A percentile compares a stretch with the other conserved stretches of the same genome.
Evolutionary conservation across 2,888 invertebrate genomes (phyloP).

Genomic region (Cryptophagus acutangulus): DNA sequence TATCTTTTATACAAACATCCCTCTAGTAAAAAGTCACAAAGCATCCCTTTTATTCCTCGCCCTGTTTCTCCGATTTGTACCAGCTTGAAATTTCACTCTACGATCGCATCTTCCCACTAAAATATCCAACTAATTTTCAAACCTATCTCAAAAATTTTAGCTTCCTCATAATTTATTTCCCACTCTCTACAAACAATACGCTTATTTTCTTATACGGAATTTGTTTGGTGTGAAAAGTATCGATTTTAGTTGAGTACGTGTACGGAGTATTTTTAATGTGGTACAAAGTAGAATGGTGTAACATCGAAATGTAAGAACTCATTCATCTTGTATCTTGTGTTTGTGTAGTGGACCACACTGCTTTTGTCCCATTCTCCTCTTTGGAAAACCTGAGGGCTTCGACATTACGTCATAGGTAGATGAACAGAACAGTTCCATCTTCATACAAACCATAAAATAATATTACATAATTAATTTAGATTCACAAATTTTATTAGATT

Average conservation of each 20-base stretch:
- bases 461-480: too few species aligned
- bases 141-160: too few species aligned
- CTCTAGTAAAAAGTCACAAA: slow-evolving; percentile 12
- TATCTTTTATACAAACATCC: slow-evolving; percentile 15
- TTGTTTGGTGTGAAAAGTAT: neutral
- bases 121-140: too few species aligned
- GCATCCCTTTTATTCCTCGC: slow-evolving; percentile 10
- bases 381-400: slow-evolving; percentile 12
- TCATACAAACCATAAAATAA: too few species aligned
- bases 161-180: too few species aligned
- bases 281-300: slow-evolving; percentile 11
- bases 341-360: slow-evolving; percentile 46
- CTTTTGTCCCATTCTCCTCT: slow-evolving; percentile 34
- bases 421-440: too few species aligned
- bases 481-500: too few species aligned
- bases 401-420: slow-evolving; percentile 9
- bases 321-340: slow-evolving; percentile 45
- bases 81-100: neutral
- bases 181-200: too few species aligned
- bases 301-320: slow-evolving; percentile 33
- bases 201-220: too few species aligned
- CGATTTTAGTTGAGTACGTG: slow-evolving; percentile 4
- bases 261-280: slow-evolving; percentile 11
- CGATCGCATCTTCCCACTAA: too few species aligned
- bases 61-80: slow-evolving; percentile 6